Conservation (phyloP, 23 tunicate genomes). For the Aplidium turbinatum region DNA sequence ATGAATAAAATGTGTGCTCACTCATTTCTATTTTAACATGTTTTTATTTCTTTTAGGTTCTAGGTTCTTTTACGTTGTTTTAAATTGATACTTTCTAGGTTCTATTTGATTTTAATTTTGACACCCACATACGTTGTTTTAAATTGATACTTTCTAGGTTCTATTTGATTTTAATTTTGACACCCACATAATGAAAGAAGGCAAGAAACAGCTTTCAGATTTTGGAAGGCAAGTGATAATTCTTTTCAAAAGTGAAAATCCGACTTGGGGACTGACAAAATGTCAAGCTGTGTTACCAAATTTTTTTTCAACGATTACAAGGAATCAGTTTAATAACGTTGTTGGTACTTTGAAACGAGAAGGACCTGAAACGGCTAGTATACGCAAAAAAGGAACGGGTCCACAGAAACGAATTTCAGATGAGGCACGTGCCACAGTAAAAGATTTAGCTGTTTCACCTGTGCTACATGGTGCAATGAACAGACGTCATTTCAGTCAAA, state of each 20-base stretch:
- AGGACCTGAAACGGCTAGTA: slow-evolving; percentile 33
- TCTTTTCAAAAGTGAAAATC: slow-evolving; percentile 29
- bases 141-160: slow-evolving; percentile 21
- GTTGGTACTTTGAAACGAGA: slow-evolving; percentile 33
- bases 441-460: slow-evolving; percentile 40
- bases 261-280: slow-evolving; percentile 38
- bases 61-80: no score
- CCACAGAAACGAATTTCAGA: slow-evolving; percentile 37
- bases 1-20: no score
- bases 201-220: slow-evolving; percentile 36
- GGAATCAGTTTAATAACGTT: slow-evolving; percentile 31
- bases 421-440: slow-evolving; percentile 32
- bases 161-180: slow-evolving; percentile 31
- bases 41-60: no score
- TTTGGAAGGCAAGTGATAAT: slow-evolving; percentile 33
- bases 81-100: no score
- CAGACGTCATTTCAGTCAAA: slow-evolving; percentile 34
- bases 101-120: no score
- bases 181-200: slow-evolving; percentile 29
- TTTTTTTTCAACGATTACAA: slow-evolving; percentile 29
- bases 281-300: slow-evolving; percentile 33
- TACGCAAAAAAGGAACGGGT: slow-evolving; percentile 39
- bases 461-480: slow-evolving; percentile 28
- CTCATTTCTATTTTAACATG: no score
- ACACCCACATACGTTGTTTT: slow-evolving; percentile 41